Evolutionary conservation across 2,888 invertebrate species (phyloP), one percentile per base, ranked within the genome.

Genomic region (Nemotelus nigrinus): DNA sequence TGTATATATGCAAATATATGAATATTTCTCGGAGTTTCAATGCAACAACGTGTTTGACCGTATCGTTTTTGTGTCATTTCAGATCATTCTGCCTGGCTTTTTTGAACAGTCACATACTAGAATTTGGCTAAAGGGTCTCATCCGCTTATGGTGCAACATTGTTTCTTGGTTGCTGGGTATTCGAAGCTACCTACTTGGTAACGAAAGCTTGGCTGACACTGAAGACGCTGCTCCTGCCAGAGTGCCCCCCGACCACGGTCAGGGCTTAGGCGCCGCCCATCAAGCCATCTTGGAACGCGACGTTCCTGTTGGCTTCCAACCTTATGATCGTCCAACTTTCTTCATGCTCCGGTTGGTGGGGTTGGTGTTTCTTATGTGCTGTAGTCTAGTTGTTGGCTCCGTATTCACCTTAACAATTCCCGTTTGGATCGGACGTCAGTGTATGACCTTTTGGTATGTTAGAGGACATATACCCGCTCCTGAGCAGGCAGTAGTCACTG

Each of bases 71-170:
- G 25, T 25, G 25, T 25, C 25, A 25, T 60, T 81, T 3, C 78
- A 92, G 92, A 96, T 99, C 53, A 96, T 99, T 72, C 89, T 99
- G 76, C 99, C 99, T 0, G 98, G 98, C 0, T 89, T 99, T 58
- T 89, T 99, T 78, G 99, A 99, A 84, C 98, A 99, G 87, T 96
- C 96, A 0, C 98, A 99, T 86, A 98, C 98, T 0, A 90, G 98
- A 5, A 93, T 94, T 6, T 98, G 98, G 96, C 88, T 99, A 80
- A 98, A 98, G 86, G 92, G 92, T n/a, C 88, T 95, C 7, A 92
- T 99, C 1, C 90, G 94, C 6, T 90, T 92, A 77, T 97, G 97
- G 97, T 97, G 97, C 85, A 89, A 90, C 44, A 90, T 91, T 4
- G 93, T 96, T 1, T 94, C 98, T 0, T 96, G 95, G 89, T 84